phyloP scores from a whole-genome alignment of 2,113 vertebrate genomes.

The Lepus europaeus region DNA sequence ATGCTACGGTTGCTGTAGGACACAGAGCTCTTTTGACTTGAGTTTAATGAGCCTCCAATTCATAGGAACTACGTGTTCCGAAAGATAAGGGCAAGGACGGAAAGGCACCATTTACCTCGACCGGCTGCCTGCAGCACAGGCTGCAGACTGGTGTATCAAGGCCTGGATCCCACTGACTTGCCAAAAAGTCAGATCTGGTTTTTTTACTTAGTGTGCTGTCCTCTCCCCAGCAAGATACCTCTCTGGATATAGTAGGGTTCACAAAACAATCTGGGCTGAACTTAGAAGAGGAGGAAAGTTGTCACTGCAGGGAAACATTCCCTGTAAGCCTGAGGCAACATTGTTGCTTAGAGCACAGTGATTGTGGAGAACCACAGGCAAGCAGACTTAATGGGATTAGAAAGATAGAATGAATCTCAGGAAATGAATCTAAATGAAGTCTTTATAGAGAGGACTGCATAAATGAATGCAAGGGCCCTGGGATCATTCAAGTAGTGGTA shows the following conservation, averaged over 20 bases:
- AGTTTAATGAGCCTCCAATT: conserved; percentile 73
- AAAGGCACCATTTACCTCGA: conserved; percentile 64
- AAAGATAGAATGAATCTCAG: conserved; percentile 56
- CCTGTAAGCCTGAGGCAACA: conserved; percentile 44
- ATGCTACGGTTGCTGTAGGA: conserved; percentile 61
- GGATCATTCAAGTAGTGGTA: background rate
- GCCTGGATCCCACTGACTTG: conserved; percentile 48
- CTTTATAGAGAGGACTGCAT: conserved; percentile 13
- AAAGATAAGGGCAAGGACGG: conserved; percentile 71
- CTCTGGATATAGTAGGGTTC: background rate
- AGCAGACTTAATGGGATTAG: conserved; percentile 50
- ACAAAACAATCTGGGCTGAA: conserved; percentile 50
- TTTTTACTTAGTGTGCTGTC: background rate
- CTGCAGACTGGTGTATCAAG: conserved; percentile 46
- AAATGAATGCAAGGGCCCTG: background rate
- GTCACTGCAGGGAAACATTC: conserved; percentile 22
- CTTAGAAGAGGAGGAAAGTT: conserved; percentile 32
- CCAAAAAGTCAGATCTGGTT: conserved; percentile 6
- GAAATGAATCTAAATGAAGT: conserved; percentile 28
- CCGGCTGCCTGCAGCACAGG: background rate
- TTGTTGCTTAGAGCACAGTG: conserved; percentile 38
- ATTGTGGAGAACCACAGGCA: background rate
- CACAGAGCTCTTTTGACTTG: conserved; percentile 75
- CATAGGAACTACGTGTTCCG: conserved; percentile 61
- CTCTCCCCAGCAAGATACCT: conserved; percentile 28